Evolutionary conservation across 2,888 invertebrate genomes (phyloP).

Genomic region (Drosophila helvetica): DNA sequence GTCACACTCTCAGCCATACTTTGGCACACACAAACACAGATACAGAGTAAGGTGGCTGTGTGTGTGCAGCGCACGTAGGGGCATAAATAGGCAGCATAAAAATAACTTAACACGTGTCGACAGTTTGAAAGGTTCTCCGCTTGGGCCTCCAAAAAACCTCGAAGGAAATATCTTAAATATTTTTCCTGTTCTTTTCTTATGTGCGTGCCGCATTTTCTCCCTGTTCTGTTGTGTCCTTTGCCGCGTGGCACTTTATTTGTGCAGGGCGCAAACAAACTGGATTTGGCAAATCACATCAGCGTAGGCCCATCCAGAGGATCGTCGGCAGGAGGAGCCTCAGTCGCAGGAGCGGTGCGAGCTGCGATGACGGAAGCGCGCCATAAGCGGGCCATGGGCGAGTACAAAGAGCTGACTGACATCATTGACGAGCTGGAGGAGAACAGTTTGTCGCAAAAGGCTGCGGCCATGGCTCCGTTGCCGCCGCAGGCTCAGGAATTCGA

Average conservation of each 20-base stretch:
- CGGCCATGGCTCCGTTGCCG: slow-evolving; percentile 34
- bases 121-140: slow-evolving; percentile 66
- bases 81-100: slow-evolving; percentile 79
- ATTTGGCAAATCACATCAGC: slow-evolving; percentile 72
- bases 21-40: slow-evolving; percentile 5
- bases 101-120: slow-evolving; percentile 81
- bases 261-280: slow-evolving; percentile 72
- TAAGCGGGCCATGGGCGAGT: slow-evolving; percentile 74
- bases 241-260: slow-evolving; percentile 64
- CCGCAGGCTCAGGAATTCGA: slow-evolving; percentile 71
- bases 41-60: slow-evolving; percentile 19
- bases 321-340: slow-evolving; percentile 32
- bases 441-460: slow-evolving; percentile 55
- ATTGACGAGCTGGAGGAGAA: slow-evolving; percentile 79
- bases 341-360: slow-evolving; percentile 18
- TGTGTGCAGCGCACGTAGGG: slow-evolving; percentile 68
- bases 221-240: slow-evolving; percentile 38
- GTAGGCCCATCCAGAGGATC: slow-evolving; percentile 37
- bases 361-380: slow-evolving; percentile 69
- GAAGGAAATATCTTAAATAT: slow-evolving; percentile 71
- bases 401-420: slow-evolving; percentile 75
- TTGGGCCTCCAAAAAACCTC: slow-evolving; percentile 42
- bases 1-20: background rate
- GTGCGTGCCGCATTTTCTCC: slow-evolving; percentile 20
- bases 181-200: slow-evolving; percentile 28